These are phyloP conservation scores for Embidobia sp. DNA, from an alignment of 2,888 invertebrate species.

Conservation along the genomic window DNA sequence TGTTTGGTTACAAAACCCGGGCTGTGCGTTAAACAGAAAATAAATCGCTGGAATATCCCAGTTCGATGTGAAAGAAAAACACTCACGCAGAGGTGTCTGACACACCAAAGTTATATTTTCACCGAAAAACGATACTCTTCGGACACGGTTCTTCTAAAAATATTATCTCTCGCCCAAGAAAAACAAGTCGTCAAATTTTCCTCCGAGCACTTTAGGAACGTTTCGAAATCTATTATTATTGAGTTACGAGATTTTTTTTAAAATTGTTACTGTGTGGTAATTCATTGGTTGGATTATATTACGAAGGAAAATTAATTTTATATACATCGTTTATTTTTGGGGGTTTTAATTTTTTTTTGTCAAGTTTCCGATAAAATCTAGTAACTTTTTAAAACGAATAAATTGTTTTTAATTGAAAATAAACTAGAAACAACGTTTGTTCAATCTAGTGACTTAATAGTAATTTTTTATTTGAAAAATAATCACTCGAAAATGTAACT, in stretches of 20 bases:
- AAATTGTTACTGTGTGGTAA: background rate
- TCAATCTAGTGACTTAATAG: too few relatives aligned
- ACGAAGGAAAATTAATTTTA: too few relatives aligned
- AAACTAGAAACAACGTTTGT: too few relatives aligned
- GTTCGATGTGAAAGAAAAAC: slow-evolving; percentile 50
- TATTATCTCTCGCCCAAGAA: slow-evolving; percentile 49
- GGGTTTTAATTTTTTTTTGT: too few relatives aligned
- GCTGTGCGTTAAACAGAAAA: slow-evolving; percentile 42
- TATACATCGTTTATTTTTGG: too few relatives aligned
- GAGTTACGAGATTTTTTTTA: slow-evolving; percentile 2
- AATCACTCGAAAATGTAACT: too few relatives aligned
- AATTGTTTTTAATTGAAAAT: too few relatives aligned
- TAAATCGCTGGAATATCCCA: slow-evolving; percentile 32
- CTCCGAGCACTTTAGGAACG: slow-evolving; percentile 9
- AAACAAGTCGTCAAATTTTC: slow-evolving; percentile 42
- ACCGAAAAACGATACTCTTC: slow-evolving; percentile 58
- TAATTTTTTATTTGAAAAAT: too few relatives aligned
- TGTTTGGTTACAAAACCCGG: slow-evolving; percentile 36
- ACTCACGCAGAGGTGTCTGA: slow-evolving; percentile 37
- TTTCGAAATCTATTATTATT: slow-evolving; percentile 41
- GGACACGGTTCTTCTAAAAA: slow-evolving; percentile 52
- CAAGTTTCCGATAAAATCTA: too few relatives aligned
- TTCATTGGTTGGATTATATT: too few relatives aligned
- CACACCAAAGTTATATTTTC: slow-evolving; percentile 55
- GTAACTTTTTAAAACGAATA: too few relatives aligned